A percentile compares a stretch with the other conserved stretches of the same genome.
Evolutionary conservation across 2,888 invertebrate species (phyloP).

Genomic region (Orchesella flavescens): DNA sequence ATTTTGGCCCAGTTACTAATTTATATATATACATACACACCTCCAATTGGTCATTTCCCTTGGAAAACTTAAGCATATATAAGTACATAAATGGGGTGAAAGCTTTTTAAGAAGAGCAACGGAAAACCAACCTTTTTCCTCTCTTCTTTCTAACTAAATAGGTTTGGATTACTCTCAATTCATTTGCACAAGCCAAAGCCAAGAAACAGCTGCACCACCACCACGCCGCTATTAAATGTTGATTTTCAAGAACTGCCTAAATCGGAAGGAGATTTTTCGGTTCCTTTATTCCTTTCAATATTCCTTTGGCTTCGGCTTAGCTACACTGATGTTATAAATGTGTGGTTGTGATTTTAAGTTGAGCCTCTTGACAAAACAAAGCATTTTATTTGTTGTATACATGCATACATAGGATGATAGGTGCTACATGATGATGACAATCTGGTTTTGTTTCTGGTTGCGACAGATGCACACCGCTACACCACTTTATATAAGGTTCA

Average conservation of each 20-base stretch:
- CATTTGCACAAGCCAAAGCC: neutral
- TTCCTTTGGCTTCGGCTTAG: no score
- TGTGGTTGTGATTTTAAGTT: slow-evolving; percentile 19
- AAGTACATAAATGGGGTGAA: no score
- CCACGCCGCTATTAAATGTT: neutral
- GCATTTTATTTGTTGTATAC: neutral
- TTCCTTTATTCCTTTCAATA: no score
- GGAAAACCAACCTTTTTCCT: neutral
- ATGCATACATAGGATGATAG: neutral
- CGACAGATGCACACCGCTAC: slow-evolving; percentile 31
- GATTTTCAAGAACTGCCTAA: neutral
- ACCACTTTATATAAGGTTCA: neutral
- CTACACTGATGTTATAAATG: neutral
- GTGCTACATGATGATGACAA: neutral
- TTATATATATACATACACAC: no score
- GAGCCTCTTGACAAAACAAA: slow-evolving; percentile 35
- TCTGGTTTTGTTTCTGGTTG: slow-evolving; percentile 1
- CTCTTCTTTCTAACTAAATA: neutral
- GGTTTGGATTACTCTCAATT: slow-evolving; percentile 21
- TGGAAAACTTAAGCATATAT: no score
- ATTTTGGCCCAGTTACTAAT: no score
- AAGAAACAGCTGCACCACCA: slow-evolving; percentile 20
- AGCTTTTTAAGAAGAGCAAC: neutral
- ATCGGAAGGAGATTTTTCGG: neutral
- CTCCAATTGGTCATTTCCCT: no score